These are phyloP conservation scores for Brachypodius melanocephalos DNA, from an alignment of 2,113 vertebrate species.

Conservation along the genomic window DNA sequence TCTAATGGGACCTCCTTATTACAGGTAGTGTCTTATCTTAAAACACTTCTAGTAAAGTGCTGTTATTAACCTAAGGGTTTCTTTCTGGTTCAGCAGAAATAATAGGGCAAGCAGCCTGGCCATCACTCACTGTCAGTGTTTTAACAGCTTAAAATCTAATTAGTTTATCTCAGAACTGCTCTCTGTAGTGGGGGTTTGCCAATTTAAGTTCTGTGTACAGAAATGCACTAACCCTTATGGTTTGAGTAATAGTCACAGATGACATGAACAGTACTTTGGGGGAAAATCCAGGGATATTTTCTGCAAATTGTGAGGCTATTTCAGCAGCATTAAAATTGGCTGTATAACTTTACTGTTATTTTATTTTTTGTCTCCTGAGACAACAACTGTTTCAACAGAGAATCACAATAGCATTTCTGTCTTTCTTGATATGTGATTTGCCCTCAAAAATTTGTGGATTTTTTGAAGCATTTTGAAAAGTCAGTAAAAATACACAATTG, in stretches of 20 bases:
- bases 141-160: conserved; percentile 42
- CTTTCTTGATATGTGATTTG: background rate
- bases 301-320: background rate
- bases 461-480: background rate
- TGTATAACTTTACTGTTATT: background rate
- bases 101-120: background rate
- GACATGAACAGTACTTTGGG: background rate
- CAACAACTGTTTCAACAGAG: background rate
- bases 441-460: background rate
- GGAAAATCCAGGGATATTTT: background rate
- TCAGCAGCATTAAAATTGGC: background rate
- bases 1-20: background rate
- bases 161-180: conserved; percentile 41
- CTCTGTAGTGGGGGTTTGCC: background rate
- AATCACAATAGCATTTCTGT: background rate
- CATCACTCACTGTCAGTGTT: conserved; percentile 6
- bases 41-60: background rate
- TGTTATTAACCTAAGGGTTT: background rate
- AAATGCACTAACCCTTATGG: background rate
- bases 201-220: background rate
- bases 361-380: background rate
- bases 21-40: background rate
- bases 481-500: background rate
- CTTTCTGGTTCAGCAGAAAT: conserved; percentile 37
- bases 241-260: background rate